A percentile compares a stretch with the other conserved stretches of the same genome.
Evolutionary conservation across 2,113 vertebrate species (phyloP).

Genomic region (chimpanzee (Pan troglodytes)): NHGRI_mPanTro3-v2.1_pri NC_072401.2:119792501-119793000

Average conservation of each 20-base stretch:
- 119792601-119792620: background rate
- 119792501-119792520: background rate
- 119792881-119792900: background rate
- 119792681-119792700: background rate
- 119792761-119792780: conserved; percentile 5
- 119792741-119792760: conserved; percentile 31
- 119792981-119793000: too few species aligned
- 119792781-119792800: conserved; percentile 17
- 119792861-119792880: background rate
- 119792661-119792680: background rate
- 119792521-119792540: background rate
- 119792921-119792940: too few species aligned
- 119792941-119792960: too few species aligned
- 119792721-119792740: conserved; percentile 55
- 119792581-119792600: conserved; percentile 23
- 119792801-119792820: background rate
- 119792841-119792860: background rate
- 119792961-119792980: too few species aligned
- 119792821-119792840: conserved; percentile 16
- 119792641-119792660: conserved; percentile 37
- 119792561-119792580: background rate
- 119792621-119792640: background rate
- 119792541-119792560: background rate
- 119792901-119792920: background rate
- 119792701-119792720: conserved; percentile 11